Conservation (phyloP, 2,797 vertebrate genomes). For the Siniperca scherzeri region DNA sequence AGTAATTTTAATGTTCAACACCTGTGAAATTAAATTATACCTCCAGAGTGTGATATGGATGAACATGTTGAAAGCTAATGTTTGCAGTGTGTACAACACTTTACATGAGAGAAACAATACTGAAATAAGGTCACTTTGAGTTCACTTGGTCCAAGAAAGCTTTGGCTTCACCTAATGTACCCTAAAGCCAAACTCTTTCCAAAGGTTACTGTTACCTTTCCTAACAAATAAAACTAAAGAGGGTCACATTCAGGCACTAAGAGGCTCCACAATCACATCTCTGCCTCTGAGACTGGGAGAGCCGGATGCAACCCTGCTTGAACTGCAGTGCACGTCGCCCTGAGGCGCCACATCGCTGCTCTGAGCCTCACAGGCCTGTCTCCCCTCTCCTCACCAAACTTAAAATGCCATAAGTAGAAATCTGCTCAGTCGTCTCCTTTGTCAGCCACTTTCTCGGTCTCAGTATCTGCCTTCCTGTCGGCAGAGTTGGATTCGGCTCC, state of each 20-base stretch:
- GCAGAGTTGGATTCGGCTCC: conserved; percentile 81
- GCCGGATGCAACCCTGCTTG: conserved; percentile 59
- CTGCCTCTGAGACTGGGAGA: conserved; percentile 64
- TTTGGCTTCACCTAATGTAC: conserved; percentile 87
- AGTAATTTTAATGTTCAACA: conserved; percentile 12
- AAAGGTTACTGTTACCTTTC: conserved; percentile 60
- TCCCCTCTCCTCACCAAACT: conserved; percentile 44
- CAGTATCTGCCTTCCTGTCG: conserved; percentile 89
- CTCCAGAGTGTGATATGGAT: conserved; percentile 38
- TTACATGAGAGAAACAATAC: conserved; percentile 76
- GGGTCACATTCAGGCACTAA: conserved; percentile 79
- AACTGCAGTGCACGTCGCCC: conserved; percentile 34
- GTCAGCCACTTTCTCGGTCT: conserved; percentile 87
- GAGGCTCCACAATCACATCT: conserved; percentile 65
- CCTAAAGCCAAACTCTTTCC: conserved; percentile 67
- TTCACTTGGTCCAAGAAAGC: conserved; percentile 87
- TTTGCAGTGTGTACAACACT: conserved; percentile 33
- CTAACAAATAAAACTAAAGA: conserved; percentile 70
- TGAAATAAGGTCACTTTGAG: conserved; percentile 93
- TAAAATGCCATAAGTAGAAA: conserved; percentile 38
- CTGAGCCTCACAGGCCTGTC: conserved; percentile 63
- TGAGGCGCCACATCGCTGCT: conserved; percentile 57
- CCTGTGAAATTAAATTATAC: conserved; percentile 17
- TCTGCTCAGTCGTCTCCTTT: conserved; percentile 89
- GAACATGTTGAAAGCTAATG: conserved; percentile 44